Conservation (phyloP, 2,113 vertebrate genomes). For the Nothobranchius furzeri region DNA sequence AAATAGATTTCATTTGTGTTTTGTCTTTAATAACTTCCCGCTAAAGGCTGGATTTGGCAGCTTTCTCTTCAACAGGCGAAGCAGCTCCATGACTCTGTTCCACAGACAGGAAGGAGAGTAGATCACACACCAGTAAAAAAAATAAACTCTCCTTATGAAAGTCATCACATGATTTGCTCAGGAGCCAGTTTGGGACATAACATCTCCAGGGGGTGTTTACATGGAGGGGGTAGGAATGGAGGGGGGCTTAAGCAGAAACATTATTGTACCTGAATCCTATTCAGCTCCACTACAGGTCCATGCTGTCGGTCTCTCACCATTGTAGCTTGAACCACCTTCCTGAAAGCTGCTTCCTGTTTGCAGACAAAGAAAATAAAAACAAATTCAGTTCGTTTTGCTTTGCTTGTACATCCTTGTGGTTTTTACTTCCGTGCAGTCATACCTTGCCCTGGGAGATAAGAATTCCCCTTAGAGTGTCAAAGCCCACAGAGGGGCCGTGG, state of each 20-base stretch:
- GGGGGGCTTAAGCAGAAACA: neutral
- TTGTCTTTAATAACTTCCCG: conserved; percentile 22
- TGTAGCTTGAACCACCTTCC: conserved; percentile 97
- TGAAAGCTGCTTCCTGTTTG: conserved; percentile 94
- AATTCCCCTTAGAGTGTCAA: conserved; percentile 92
- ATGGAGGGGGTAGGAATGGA: too few species aligned
- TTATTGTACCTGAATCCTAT: conserved; percentile 91
- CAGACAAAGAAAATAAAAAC: neutral
- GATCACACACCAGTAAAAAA: conserved; percentile 30
- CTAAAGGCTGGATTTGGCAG: conserved; percentile 27
- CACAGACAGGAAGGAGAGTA: conserved; percentile 32
- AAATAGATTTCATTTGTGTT: conserved; percentile 7
- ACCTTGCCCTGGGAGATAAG: conserved; percentile 99
- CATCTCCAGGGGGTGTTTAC: neutral
- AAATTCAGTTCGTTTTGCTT: too few species aligned
- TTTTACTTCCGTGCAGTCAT: neutral
- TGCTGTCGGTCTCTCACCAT: conserved; percentile 98
- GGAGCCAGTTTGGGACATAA: conserved; percentile 28
- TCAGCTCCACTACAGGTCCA: conserved; percentile 95
- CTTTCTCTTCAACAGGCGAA: conserved; percentile 13
- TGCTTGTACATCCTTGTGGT: neutral
- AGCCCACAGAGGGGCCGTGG: conserved; percentile 92
- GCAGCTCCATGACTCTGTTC: conserved; percentile 5
- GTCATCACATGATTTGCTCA: conserved; percentile 61
- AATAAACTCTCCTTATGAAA: conserved; percentile 56